Evolutionary conservation across 92 coral and sea anemone genomes (phyloP), one percentile per base, ranked within the genome.

Genomic region (Galaxea fascicularis): DNA sequence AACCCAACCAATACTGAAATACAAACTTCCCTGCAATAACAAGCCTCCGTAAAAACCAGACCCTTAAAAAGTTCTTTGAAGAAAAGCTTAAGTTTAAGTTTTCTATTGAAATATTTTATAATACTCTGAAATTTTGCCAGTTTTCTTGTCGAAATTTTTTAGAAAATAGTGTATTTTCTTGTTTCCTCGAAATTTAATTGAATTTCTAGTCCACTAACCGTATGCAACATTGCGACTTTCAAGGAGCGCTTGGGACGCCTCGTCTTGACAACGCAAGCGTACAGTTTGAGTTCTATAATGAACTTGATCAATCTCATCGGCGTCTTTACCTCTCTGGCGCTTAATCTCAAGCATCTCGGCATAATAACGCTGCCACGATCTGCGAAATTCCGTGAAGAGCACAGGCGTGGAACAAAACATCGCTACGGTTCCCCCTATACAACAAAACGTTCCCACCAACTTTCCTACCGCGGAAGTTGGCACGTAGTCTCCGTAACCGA

Each of bases 401-500:
- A 93, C 93, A 18, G 95, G 95, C 8, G 95, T 80, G 64, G 90
- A 93, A 70, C 93, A 93, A 57, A 93, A 93, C 83, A 93, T 83
- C 3, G 89, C 78, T 15, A 93, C 88, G 1, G 89, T 92, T 0
- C 95, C 95, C 0, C 86, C 91, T 24, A 93, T 47, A 41, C 93
- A 90, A 51, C 89, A 90, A 4, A 73, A 56, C 27, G 93, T 79
- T 22, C 95, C 98, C 22, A 95, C 88, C 13, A 93, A 21, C 60
- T 95, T 95, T 24, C 98, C 98, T 22, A 46, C 52, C 25, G 89
- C 82, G 4, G 98, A 91, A 16, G 60, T 59, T 0, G 97, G 98
- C 1, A 93, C 98, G 25, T 83, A 94, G 57, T 95, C 98, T 5
- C 98, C 98, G 30, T 95, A 95, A 5, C 98, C 98, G 4, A 95